Evolutionary conservation across 1,140 invertebrate species (phyloP), one percentile per base, ranked within the genome.

Genomic region (Hydropsyche tenuis): DNA sequence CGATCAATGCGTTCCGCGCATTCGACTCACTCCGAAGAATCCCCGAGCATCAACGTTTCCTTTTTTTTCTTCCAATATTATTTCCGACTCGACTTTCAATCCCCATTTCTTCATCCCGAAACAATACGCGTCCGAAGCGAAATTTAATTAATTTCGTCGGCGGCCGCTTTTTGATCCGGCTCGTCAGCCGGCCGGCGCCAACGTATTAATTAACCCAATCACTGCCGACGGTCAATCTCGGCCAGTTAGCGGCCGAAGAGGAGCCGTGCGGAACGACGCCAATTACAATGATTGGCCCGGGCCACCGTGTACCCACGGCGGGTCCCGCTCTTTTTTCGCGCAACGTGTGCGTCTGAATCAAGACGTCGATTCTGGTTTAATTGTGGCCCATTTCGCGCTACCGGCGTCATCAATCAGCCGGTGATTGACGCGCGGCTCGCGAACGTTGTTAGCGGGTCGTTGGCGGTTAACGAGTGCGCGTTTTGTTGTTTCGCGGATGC

Each of bases 1-100:
- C 65, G 68, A 74, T 63, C 65, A 53, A 63, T 69, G 66, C 73
- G 65, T 74, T 74, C 66, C 66, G 73, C 66, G n/a, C 73, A 74
- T 74, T 74, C 53, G 65, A 63, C 46, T 42, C 72, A 63, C 69
- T 69, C 51, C 53, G 46, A 63, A 45, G 37, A 66, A 51, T 37
- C 9, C 30, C 30, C n/a, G n/a, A n/a, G n/a, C n/a, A n/a, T n/a
- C n/a, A n/a, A n/a, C n/a, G n/a, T n/a, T n/a, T n/a, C n/a, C n/a
- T n/a, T n/a, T n/a, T n/a, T n/a, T n/a, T n/a, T n/a, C n/a, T n/a
- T n/a, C n/a, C n/a, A n/a, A n/a, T n/a, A n/a, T n/a, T n/a, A n/a
- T n/a, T n/a, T n/a, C n/a, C n/a, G n/a, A n/a, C n/a, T n/a, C n/a
- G n/a, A n/a, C n/a, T n/a, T n/a, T n/a, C n/a, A n/a, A n/a, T n/a